These are phyloP conservation scores for Lepas anatifera DNA, from an alignment of 2,888 invertebrate species.

Conservation along the genomic window DNA sequence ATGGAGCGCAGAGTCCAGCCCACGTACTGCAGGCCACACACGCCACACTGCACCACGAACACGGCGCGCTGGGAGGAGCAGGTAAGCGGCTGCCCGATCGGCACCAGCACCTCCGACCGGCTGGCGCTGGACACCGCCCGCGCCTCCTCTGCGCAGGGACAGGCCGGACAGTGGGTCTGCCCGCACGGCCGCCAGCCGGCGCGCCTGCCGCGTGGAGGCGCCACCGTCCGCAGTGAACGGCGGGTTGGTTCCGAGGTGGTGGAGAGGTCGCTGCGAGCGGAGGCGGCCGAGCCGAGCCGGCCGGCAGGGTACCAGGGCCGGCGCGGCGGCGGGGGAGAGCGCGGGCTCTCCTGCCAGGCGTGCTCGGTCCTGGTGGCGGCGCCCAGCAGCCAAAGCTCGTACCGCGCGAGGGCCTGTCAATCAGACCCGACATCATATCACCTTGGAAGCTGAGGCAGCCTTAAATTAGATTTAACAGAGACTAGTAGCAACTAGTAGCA, in stretches of 20 bases:
- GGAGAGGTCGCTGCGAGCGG: neutral
- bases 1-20: conserved; percentile 10
- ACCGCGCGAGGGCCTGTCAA: neutral
- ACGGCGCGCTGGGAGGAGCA: neutral
- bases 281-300: neutral
- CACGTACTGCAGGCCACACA: neutral
- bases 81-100: neutral
- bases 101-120: neutral
- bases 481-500: no score
- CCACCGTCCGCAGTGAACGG: no score
- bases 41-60: neutral
- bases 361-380: neutral
- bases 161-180: neutral
- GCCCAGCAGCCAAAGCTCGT: neutral
- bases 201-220: neutral
- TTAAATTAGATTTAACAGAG: no score
- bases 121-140: neutral
- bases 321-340: neutral
- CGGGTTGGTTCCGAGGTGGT: no score
- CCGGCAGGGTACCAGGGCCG: conserved; percentile 4
- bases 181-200: neutral
- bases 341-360: neutral
- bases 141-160: neutral
- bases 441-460: no score
- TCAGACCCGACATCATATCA: no score